Evolutionary conservation across 2,888 invertebrate genomes (phyloP).

Genomic region (Thymelicus lineola): DNA sequence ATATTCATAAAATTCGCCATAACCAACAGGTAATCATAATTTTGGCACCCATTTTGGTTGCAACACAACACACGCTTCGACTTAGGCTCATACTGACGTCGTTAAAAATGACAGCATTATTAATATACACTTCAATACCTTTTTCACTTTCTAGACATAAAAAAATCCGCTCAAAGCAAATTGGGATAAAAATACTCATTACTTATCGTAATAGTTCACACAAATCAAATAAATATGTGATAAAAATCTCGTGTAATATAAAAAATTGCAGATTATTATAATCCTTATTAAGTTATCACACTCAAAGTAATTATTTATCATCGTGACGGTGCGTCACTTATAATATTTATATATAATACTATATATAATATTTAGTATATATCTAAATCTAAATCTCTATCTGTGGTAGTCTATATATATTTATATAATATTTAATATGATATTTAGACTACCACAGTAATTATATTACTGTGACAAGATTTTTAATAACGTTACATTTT

Average conservation of each 20-base stretch:
- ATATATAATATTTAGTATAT: too few relatives aligned
- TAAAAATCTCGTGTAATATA: constrained; percentile 8
- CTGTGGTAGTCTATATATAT: too few relatives aligned
- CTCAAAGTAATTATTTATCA: background rate
- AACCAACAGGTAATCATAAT: constrained; percentile 21
- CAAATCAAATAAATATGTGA: constrained; percentile 5
- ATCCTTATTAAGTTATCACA: constrained; percentile 6
- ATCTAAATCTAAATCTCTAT: too few relatives aligned
- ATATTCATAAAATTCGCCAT: constrained; percentile 17
- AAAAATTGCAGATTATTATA: constrained; percentile 18
- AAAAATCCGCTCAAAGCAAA: constrained; percentile 8
- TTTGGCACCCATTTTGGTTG: constrained; percentile 26
- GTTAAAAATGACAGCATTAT: constrained; percentile 16
- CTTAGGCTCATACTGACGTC: constrained; percentile 4
- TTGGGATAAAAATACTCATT: constrained; percentile 21
- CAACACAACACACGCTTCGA: background rate
- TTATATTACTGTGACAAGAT: background rate
- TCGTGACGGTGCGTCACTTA: background rate
- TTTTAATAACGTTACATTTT: background rate
- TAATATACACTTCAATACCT: constrained; percentile 8
- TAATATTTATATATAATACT: too few relatives aligned
- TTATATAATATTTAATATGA: too few relatives aligned
- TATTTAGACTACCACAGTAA: background rate
- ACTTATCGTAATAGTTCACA: constrained; percentile 17
- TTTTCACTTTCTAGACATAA: constrained; percentile 16